A percentile compares a stretch with the other conserved stretches of the same genome.
phyloP scores from a whole-genome alignment of 2,888 invertebrate species.

The Xanthorhoe spadicearia region DNA sequence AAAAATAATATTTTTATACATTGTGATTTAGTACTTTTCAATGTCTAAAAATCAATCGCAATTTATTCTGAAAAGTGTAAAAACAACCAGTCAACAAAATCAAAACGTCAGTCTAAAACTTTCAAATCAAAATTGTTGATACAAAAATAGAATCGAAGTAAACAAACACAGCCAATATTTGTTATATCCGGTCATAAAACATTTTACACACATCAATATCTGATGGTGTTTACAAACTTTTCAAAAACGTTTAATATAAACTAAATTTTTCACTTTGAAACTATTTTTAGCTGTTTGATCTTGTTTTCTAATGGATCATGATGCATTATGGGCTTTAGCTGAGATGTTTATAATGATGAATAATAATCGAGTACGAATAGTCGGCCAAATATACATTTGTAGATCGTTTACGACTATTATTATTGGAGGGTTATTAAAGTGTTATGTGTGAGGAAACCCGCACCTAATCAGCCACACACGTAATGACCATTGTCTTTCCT shows the following conservation, averaged over 20 bases:
- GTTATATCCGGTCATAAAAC: slow-evolving; percentile 55
- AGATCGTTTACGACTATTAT: too few species aligned
- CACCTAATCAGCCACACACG: too few species aligned
- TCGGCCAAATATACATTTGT: too few species aligned
- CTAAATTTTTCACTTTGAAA: slow-evolving; percentile 59
- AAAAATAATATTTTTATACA: too few species aligned
- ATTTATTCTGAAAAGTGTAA: neutral
- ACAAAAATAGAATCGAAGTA: slow-evolving; percentile 20
- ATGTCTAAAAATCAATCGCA: neutral
- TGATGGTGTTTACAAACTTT: slow-evolving; percentile 69
- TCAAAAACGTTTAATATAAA: slow-evolving; percentile 66
- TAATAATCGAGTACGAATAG: too few species aligned
- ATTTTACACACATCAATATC: slow-evolving; percentile 53
- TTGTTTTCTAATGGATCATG: slow-evolving; percentile 55
- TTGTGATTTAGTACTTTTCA: too few species aligned
- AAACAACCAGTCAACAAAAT: neutral
- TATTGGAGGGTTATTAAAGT: too few species aligned
- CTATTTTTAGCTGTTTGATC: slow-evolving; percentile 73
- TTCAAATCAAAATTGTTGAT: neutral
- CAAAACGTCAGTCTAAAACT: neutral
- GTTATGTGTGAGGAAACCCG: too few species aligned
- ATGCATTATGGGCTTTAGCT: slow-evolving; percentile 53
- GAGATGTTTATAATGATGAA: slow-evolving; percentile 12
- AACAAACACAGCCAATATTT: slow-evolving; percentile 32
- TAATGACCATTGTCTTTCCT: too few species aligned